These are phyloP conservation scores for Pachymerium ferrugineum DNA, from an alignment of 2,888 invertebrate species.

Conservation along the genomic window DNA sequence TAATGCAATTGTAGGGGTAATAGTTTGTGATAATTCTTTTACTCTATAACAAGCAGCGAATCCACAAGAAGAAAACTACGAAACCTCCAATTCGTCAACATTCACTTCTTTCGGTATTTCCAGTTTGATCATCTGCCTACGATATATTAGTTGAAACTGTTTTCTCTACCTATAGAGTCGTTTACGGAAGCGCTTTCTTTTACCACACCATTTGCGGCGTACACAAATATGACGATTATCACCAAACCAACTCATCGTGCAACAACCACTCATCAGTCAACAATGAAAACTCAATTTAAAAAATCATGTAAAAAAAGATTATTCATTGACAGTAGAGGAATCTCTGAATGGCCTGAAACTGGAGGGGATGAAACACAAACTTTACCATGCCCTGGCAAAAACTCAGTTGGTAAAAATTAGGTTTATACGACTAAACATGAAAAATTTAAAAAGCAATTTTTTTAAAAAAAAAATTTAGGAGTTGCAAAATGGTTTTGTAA, in stretches of 20 bases:
- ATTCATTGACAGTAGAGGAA: not conserved
- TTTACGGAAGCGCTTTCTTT: no score
- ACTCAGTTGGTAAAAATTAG: not conserved
- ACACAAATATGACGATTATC: not conserved
- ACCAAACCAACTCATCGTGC: not conserved
- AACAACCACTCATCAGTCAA: not conserved
- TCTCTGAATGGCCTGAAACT: not conserved
- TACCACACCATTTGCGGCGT: not conserved
- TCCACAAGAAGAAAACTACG: not conserved
- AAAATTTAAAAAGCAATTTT: not conserved
- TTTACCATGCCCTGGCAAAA: not conserved
- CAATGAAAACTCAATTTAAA: not conserved
- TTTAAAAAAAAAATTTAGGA: no score
- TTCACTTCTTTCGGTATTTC: no score
- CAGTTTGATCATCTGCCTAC: no score
- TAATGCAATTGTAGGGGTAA: not conserved
- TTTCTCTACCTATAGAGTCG: not conserved
- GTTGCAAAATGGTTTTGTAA: constrained; percentile 1
- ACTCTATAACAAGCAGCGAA: not conserved
- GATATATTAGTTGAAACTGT: not conserved
- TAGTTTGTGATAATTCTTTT: not conserved
- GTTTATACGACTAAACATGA: not conserved
- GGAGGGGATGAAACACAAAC: not conserved
- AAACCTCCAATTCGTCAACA: not conserved
- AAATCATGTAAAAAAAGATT: not conserved